Conservation (phyloP, 2,888 invertebrate genomes). For the Pogonocherus hispidulus region DNA sequence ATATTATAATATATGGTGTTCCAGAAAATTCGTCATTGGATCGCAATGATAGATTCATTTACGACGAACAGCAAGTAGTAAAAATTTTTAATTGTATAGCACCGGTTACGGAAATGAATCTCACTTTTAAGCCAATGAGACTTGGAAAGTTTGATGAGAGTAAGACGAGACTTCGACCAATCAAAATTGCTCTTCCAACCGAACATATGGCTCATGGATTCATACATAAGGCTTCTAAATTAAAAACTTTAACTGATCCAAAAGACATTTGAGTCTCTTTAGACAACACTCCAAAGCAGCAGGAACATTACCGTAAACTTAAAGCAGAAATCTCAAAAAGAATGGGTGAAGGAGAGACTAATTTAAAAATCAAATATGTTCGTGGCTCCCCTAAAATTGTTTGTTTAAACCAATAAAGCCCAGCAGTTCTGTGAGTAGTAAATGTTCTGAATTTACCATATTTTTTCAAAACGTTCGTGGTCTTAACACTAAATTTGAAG, state of each 20-base stretch:
- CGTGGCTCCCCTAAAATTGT: background rate
- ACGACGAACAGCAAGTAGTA: background rate
- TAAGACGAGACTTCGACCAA: background rate
- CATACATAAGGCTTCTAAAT: background rate
- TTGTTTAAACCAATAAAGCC: background rate
- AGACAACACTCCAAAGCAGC: background rate
- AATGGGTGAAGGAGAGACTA: background rate
- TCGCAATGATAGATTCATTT: background rate
- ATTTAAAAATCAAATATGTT: background rate
- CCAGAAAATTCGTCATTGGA: background rate
- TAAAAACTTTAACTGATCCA: background rate
- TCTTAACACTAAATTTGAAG: background rate
- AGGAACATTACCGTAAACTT: background rate
- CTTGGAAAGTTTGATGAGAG: background rate
- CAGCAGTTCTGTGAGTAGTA: background rate
- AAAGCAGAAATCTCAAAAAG: background rate
- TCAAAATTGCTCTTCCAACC: background rate
- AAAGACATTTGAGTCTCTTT: background rate
- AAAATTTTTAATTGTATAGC: background rate
- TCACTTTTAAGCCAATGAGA: background rate
- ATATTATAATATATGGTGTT: background rate
- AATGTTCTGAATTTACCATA: background rate
- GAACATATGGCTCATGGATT: background rate
- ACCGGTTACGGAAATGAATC: background rate
- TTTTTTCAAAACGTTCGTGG: background rate